Base-by-base conservation (phyloP, 2,113 vertebrate genomes). In the Rousettus leschenaultii region DNA sequence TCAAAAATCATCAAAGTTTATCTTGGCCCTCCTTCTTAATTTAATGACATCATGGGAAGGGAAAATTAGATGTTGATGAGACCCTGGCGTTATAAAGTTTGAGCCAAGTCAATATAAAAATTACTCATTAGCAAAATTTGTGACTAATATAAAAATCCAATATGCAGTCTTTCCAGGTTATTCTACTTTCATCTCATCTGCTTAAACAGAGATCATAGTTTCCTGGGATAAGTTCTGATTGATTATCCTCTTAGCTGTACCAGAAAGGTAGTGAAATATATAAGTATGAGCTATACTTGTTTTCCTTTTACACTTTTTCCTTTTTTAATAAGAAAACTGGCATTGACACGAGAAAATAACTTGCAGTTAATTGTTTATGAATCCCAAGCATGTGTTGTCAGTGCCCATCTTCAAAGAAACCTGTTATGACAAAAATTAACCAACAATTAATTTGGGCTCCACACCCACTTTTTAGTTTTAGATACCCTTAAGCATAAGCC, bases 241-340 rank as follows among this genome's bases (percentile, higher is more conserved):
- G 35, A 15, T 70, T 85, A 83, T 96, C 38, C n/a, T 91, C 59
- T 73, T 43, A 48, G 12, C 51, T 77, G 26, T 80, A 86, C 12
- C 59, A 93, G 89, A 79, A 93, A 90, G 48, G 66, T 86, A 57
- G 33, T 86, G 28, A 78, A 68, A 43, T 80, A 85, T 79, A 12
- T 63, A 78, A 24, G 61, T 83, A 33, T 13, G 30, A 65, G 48
- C 51, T 57, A 33, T 86, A 55, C 16, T 33, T 38, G 28, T 61
- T 89, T 77, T n/a, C 48, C 38, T 21, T 74, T 79, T 51, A 57
- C 6, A 8, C n/a, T 57, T 51, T 53, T 33, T 82, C 40, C 19
- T 90, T 93, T 89, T 86, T 89, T 68, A 91, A 40, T 73, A 55
- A 85, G 51, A 65, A 90, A 86, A 90, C 14, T 89, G 51, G 22